Base-by-base conservation (phyloP, 2,888 invertebrate genomes). In the Lacanobia wlatinum region DNA sequence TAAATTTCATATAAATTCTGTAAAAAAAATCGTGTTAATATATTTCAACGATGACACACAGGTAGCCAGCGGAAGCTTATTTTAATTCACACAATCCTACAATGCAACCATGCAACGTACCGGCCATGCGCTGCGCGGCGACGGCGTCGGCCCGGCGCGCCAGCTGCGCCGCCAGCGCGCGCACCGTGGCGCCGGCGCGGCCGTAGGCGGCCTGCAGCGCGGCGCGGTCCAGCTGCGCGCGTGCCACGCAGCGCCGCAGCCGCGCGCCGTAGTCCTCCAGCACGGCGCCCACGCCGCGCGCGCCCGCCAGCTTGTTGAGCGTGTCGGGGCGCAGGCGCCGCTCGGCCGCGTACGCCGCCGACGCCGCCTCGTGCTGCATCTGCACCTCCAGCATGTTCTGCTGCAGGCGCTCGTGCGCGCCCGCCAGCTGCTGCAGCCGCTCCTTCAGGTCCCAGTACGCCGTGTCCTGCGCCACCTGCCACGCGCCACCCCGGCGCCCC, bases 371-470 rank as follows among this genome's bases (percentile, higher is more conserved):
- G 82, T 94, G 88, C 87, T 95, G 92, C 95, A 95, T 95, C 86
- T 95, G 95, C 46, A 94, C 89, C 23, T 94, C 92, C 59, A 95
- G 87, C 94, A 95, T 94, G 84, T 95, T 95, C 84, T 92, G 93
- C 81, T 94, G 95, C 63, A 95, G 90, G 0, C 92, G 90, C 86
- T 94, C 95, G 84, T 93, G 93, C 82, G 93, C 92, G 64, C 88
- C 90, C 76, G 93, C 91, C 46, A 92, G 86, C 74, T 92, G 92
- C 46, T 91, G 90, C 60, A 94, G 84, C 80, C 92, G 92, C 80
- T 95, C 94, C 78, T 92, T 92, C 62, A 94, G 65, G 72, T 95
- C 94, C 95, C 95, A 95, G 78, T 93, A 94, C 0, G 94, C 92
- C 0, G 94, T 92, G 81, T 95, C 95, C 87, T 95, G 95, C 1